Evolutionary conservation across 2,888 invertebrate species (phyloP).

Genomic region (Erebia epiphron): DNA sequence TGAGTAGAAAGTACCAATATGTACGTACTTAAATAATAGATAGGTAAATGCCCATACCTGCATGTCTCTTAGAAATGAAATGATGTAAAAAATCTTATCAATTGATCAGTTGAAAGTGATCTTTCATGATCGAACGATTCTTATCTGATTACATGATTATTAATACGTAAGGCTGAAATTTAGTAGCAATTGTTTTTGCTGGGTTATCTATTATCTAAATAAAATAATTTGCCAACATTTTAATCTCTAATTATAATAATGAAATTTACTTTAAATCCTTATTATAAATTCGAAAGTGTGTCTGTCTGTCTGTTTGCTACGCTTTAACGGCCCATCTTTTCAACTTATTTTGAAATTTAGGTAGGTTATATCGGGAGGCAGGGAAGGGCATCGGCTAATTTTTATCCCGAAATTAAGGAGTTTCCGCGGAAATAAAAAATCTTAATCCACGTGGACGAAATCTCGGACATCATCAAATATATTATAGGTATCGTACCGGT

Average conservation of each 20-base stretch:
- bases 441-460: too few relatives aligned
- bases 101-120: constrained; percentile 8
- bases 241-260: neutral
- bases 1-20: constrained; percentile 10
- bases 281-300: neutral
- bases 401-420: too few relatives aligned
- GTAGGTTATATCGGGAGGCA: too few relatives aligned
- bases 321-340: too few relatives aligned
- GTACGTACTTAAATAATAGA: constrained; percentile 1
- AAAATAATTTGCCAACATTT: neutral
- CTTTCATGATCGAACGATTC: neutral
- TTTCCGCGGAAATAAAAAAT: too few relatives aligned
- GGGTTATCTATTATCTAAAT: neutral
- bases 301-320: too few relatives aligned
- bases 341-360: too few relatives aligned
- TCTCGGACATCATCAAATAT: too few relatives aligned
- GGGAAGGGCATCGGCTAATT: too few relatives aligned
- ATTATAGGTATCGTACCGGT: too few relatives aligned
- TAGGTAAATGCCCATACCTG: constrained; percentile 19
- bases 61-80: constrained; percentile 15
- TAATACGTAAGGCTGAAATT: neutral
- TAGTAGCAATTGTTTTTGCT: neutral
- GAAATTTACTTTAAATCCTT: neutral
- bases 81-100: constrained; percentile 5
- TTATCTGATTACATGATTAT: neutral